A percentile compares a stretch with the other conserved stretches of the same genome.
These are phyloP conservation scores for Trachythela sp. DNA, from an alignment of 64 coral and sea anemone species.

Conservation along the genomic window DNA sequence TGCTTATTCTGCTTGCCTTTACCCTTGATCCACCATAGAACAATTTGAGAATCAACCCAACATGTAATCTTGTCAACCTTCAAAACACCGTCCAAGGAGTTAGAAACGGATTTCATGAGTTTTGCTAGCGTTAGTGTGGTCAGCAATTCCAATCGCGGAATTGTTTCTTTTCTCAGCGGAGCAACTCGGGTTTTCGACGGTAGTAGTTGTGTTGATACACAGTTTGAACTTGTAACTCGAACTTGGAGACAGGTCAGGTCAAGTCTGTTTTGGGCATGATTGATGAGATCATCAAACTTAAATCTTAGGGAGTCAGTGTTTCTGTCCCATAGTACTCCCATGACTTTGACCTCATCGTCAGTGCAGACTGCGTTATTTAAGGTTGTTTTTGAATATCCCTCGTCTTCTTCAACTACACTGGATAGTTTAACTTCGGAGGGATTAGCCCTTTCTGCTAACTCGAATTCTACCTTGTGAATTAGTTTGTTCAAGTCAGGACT, in stretches of 20 bases:
- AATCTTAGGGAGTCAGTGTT: neutral
- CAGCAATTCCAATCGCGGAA: neutral
- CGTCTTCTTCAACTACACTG: neutral
- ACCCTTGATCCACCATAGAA: neutral
- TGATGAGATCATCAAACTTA: neutral
- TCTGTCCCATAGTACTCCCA: neutral
- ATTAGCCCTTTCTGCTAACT: neutral
- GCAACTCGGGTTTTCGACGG: neutral
- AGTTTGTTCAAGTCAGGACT: neutral
- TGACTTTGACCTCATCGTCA: neutral
- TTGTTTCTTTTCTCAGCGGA: neutral
- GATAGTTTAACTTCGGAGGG: neutral
- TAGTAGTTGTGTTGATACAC: neutral
- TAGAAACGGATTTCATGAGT: neutral
- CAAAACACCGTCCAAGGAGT: neutral
- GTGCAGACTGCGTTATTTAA: neutral
- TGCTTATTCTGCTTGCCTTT: neutral
- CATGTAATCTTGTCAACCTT: neutral
- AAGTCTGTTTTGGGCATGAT: neutral
- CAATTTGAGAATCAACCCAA: slow-evolving; percentile 6
- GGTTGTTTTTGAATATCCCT: neutral
- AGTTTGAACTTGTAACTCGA: neutral
- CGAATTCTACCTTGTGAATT: neutral
- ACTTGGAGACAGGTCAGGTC: neutral
- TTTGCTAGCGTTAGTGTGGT: neutral